Base-by-base conservation (phyloP, 2,113 vertebrate species). In the Notechis scutatus region DNA sequence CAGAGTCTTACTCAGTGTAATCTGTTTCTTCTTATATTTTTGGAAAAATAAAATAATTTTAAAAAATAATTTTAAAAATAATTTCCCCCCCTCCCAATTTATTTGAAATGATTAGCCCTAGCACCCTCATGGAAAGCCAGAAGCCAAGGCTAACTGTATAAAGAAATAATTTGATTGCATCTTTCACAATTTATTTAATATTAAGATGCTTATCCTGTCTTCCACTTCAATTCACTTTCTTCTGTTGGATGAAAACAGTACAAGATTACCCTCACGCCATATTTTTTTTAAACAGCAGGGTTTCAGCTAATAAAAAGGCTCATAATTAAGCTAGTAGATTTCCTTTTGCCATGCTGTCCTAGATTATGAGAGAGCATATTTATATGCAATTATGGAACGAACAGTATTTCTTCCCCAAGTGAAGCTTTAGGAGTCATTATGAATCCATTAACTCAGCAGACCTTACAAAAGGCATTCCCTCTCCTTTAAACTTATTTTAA, bases 361-460 rank as follows among this genome's bases (percentile, higher is more conserved):
- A 97, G 98, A 98, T 98, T 98, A 98, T 97, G 97, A 98, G 97
- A 97, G 97, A 98, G 96, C 97, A 97, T 98, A 98, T 98, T 98
- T 98, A 98, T 98, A 98, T 96, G 97, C 97, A 98, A 98, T 98
- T 98, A 98, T 97, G 97, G 98, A 98, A 97, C 97, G 97, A 98
- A 97, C 97, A 97, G 97, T 98, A 97, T 98, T 98, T 97, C 97
- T 98, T 98, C 97, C 97, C 96, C 97, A 95, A 98, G 96, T 97
- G 97, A 98, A 97, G 98, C 97, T 98, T 98, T 98, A 97, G 96
- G 98, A 98, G 97, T 98, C 98, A 97, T 98, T 98, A 98, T 95
- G 97, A 98, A 98, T 97, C 98, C 97, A 98, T 98, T 98, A 98
- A 98, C 97, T 98, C 97, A 98, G 97, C 96, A 97, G 97, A 98